A percentile compares a stretch with the other conserved stretches of the same genome.
These are phyloP conservation scores for Salpingus planirostris DNA, from an alignment of 2,888 invertebrate genomes.

Conservation along the genomic window DNA sequence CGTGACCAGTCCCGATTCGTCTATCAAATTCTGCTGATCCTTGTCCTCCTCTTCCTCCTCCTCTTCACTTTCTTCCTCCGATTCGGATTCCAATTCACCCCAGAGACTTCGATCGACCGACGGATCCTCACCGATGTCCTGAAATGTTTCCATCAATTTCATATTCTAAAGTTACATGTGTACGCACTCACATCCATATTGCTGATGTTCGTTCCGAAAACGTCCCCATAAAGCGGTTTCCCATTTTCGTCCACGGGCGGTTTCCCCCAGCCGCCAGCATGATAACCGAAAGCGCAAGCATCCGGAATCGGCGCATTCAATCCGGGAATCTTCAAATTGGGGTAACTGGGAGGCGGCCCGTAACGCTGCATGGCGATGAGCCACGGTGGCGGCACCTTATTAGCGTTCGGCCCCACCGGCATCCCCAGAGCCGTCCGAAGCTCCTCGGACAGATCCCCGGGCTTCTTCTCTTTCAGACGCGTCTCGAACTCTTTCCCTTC, in stretches of 20 bases:
- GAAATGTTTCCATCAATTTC: no score
- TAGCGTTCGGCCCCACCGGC: conserved; percentile 92
- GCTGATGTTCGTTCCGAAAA: conserved; percentile 78
- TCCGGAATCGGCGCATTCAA: conserved; percentile 98
- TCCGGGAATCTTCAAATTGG: conserved; percentile 95
- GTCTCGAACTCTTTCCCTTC: conserved; percentile 99
- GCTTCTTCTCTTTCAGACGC: conserved; percentile 94
- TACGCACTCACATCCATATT: conserved; percentile 57
- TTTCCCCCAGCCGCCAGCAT: conserved; percentile 99
- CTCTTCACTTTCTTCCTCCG: conserved; percentile 64
- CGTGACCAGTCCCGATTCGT: conserved; percentile 80
- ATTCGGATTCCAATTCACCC: conserved; percentile 95
- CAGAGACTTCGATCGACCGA: conserved; percentile 90
- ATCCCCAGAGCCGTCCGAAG: conserved; percentile 93
- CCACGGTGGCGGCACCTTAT: conserved; percentile 89
- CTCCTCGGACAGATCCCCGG: conserved; percentile 94
- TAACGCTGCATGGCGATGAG: conserved; percentile 96
- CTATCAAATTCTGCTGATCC: conserved; percentile 47
- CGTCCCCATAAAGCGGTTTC: conserved; percentile 96
- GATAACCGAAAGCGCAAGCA: conserved; percentile 95
- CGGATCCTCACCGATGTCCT: conserved; percentile 65
- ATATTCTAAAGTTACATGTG: no score
- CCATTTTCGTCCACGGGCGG: conserved; percentile 98
- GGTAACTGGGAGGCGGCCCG: conserved; percentile 98
- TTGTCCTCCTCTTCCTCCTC: conserved; percentile 63